A percentile compares a stretch with the other conserved stretches of the same genome.
These are phyloP conservation scores for Scortum barcoo DNA, from an alignment of 2,113 vertebrate genomes.

Conservation along the genomic window DNA sequence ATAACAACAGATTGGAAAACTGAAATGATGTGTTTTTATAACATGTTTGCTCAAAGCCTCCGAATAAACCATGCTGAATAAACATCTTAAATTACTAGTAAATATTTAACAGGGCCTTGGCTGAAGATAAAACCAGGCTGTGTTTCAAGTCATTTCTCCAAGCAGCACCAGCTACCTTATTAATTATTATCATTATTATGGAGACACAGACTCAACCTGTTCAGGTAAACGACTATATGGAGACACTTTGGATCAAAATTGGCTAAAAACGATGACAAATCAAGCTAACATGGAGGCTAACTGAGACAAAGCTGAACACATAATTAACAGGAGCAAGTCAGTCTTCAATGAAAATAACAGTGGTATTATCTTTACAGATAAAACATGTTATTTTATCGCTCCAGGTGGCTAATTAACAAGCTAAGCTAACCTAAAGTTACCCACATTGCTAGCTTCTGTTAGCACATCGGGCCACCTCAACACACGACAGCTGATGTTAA, in stretches of 20 bases:
- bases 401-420: not conserved
- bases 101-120: too few species aligned
- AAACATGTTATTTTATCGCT: not conserved
- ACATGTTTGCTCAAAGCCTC: not conserved
- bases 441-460: not conserved
- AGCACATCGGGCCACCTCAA: not conserved
- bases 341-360: not conserved
- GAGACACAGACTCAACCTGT: too few species aligned
- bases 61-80: not conserved
- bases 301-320: not conserved
- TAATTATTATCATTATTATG: too few species aligned
- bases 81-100: not conserved
- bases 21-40: not conserved
- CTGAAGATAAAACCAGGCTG: not conserved
- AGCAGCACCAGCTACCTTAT: not conserved
- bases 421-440: not conserved
- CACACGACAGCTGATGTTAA: not conserved
- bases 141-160: not conserved
- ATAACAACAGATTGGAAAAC: too few species aligned
- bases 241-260: too few species aligned
- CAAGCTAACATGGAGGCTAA: not conserved
- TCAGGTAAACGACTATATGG: too few species aligned
- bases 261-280: not conserved
- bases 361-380: not conserved
- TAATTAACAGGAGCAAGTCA: too few species aligned